Evolutionary conservation across 2,797 vertebrate species (phyloP).

Genomic region (Ciconia nigra): DNA sequence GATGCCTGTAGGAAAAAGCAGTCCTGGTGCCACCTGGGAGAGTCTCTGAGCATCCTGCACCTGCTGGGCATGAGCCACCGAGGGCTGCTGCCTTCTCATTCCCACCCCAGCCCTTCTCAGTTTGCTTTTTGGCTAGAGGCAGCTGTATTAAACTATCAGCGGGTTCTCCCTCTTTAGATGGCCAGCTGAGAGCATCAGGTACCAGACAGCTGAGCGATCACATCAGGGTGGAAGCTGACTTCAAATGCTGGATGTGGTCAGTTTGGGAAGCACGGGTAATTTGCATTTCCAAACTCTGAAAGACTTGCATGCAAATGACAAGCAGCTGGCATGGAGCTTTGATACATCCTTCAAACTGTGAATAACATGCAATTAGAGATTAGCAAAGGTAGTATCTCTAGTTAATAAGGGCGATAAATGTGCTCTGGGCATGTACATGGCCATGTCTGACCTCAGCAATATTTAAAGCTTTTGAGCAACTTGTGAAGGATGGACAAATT

Average conservation of each 20-base stretch:
- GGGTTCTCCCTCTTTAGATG: neutral
- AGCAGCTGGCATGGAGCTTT: neutral
- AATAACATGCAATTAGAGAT: neutral
- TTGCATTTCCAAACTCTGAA: neutral
- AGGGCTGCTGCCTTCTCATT: neutral
- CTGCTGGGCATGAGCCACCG: neutral
- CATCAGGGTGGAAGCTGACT: neutral
- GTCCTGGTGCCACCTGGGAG: neutral
- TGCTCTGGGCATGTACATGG: neutral
- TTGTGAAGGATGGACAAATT: constrained; percentile 20
- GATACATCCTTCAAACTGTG: neutral
- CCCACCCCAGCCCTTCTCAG: neutral
- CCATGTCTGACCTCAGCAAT: neutral
- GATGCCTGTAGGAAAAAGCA: neutral
- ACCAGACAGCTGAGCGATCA: neutral
- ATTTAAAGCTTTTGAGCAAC: constrained; percentile 8
- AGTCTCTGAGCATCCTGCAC: neutral
- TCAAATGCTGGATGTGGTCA: neutral
- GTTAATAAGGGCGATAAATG: neutral
- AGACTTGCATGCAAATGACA: neutral
- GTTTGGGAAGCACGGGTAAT: neutral
- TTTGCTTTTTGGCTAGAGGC: neutral
- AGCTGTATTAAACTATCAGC: neutral
- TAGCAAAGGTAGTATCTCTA: neutral
- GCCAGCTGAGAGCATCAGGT: neutral